Conservation (phyloP, 1,140 invertebrate species). For the Riptortus pedestris region DNA sequence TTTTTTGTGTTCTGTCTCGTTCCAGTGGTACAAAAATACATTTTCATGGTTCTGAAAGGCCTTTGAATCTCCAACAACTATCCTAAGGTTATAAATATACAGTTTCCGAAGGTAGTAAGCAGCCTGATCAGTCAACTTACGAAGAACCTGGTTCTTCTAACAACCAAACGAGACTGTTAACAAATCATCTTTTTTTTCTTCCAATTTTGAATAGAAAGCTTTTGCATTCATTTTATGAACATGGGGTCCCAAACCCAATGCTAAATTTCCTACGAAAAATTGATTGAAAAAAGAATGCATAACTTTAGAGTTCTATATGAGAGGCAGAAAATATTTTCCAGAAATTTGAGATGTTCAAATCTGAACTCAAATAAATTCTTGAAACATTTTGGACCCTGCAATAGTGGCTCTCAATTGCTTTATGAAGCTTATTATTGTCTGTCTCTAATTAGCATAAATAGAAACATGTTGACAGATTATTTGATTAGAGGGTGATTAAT, state of each 20-base stretch:
- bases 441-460: too few species aligned
- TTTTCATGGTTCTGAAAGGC: constrained; percentile 28
- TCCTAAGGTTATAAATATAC: constrained; percentile 36
- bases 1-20: constrained; percentile 32
- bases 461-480: too few species aligned
- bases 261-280: background rate
- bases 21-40: constrained; percentile 33
- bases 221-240: constrained; percentile 17
- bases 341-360: background rate
- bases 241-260: background rate
- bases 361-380: too few species aligned
- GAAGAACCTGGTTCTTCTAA: constrained; percentile 36
- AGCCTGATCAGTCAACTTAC: constrained; percentile 33
- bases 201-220: constrained; percentile 18
- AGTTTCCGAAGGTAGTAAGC: constrained; percentile 35
- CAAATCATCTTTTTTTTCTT: constrained; percentile 30
- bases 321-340: background rate
- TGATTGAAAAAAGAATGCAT: background rate
- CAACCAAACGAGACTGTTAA: constrained; percentile 36
- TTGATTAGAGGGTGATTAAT: too few species aligned
- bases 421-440: background rate
- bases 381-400: background rate
- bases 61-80: constrained; percentile 34
- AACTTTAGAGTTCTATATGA: background rate
- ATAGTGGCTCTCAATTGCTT: background rate